Evolutionary conservation across 2,888 invertebrate genomes (phyloP), one percentile per base, ranked within the genome.

Genomic region (Macroteleia sp.): DNA sequence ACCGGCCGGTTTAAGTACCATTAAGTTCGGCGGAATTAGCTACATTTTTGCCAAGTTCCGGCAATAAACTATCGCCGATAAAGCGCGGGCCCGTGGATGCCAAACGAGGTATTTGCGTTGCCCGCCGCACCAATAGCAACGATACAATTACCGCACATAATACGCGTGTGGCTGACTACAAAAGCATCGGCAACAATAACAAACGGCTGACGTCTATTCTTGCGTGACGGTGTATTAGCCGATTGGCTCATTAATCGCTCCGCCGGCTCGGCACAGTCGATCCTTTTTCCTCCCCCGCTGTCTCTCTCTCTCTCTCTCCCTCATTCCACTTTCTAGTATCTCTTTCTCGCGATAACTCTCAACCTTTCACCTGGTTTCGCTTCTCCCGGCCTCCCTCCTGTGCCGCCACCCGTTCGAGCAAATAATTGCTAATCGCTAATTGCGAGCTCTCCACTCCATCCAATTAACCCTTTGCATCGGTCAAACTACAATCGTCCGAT

Each of bases 361-460:
- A 41, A 70, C 59, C 70, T 62, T 62, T 71, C 71, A 52, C 62
- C 61, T 54, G 52, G 36, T 42, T 41, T 36, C 46, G 28, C 39
- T 25, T 16, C 59, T 34, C 17, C 25, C 48, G n/a, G 22, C 19
- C 16, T 22, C 46, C 59, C 3, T 50, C n/a, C n/a, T n/a, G n/a
- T n/a, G n/a, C n/a, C n/a, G n/a, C n/a, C 46, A 4, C 48, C 79
- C 83, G 30, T 39, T 79, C 41, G 44, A 56, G n/a, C 81, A 84
- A 88, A 89, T 90, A 90, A 91, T 90, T 90, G 89, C 89, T 88
- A 90, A 90, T 90, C 90, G 86, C 89, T 90, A 90, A 90, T 90
- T 90, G 88, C 90, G 79, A 86, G 79, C 81, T 86, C 86, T 88
- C 88, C 87, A 89, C 89, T 89, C 87, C 85, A 87, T 88, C 88